Conservation (phyloP, 2,797 vertebrate genomes). For the Epinephelus malabaricus region DNA sequence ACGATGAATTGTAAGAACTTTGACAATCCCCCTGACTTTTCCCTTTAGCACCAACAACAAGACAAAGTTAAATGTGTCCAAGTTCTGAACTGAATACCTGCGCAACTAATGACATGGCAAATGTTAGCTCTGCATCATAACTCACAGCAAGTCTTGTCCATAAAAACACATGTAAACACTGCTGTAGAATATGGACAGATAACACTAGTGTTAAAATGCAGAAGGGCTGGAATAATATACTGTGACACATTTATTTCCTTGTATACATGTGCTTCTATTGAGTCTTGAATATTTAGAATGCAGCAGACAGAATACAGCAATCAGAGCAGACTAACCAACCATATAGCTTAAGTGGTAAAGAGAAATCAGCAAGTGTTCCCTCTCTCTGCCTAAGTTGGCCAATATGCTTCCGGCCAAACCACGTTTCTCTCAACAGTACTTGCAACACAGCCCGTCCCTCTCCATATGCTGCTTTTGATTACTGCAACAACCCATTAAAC, state of each 20-base stretch:
- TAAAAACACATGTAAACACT: not conserved
- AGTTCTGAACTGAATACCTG: too few species aligned
- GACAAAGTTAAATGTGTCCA: too few species aligned
- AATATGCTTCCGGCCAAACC: constrained; percentile 20
- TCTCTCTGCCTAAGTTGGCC: too few species aligned
- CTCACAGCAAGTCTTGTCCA: not conserved
- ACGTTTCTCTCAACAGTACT: constrained; percentile 49
- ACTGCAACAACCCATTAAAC: constrained; percentile 53
- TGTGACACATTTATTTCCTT: too few species aligned
- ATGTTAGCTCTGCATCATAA: constrained; percentile 3
- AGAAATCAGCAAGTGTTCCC: constrained; percentile 25
- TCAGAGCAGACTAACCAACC: constrained; percentile 21
- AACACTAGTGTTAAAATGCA: not conserved
- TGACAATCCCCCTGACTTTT: too few species aligned
- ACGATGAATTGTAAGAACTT: too few species aligned
- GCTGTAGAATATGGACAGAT: constrained; percentile 1
- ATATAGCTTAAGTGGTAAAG: constrained; percentile 25
- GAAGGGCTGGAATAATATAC: too few species aligned
- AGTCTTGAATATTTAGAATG: constrained; percentile 5
- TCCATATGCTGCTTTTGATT: constrained; percentile 68
- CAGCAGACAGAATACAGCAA: constrained; percentile 11
- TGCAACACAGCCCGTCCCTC: constrained; percentile 21
- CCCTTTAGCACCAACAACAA: too few species aligned
- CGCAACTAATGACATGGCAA: too few species aligned
- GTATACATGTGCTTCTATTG: not conserved